Evolutionary conservation across 2,888 invertebrate genomes (phyloP).

Genomic region (Drosophila anomalata): DNA sequence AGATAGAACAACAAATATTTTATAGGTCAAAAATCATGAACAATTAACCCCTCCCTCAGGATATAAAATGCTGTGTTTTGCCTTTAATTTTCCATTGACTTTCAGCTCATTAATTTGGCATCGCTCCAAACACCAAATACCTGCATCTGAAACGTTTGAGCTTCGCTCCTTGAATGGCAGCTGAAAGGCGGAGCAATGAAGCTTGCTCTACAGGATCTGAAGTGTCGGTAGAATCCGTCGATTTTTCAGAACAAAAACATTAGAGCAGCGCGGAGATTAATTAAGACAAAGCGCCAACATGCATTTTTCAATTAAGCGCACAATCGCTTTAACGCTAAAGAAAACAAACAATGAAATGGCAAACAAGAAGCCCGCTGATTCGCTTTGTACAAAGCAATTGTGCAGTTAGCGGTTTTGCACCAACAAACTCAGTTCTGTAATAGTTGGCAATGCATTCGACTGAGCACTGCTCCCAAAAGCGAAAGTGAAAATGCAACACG

Average conservation of each 20-base stretch:
- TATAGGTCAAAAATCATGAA: neutral
- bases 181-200: neutral
- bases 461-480: slow-evolving; percentile 40
- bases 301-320: slow-evolving; percentile 22
- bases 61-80: too few species aligned
- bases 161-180: slow-evolving; percentile 4
- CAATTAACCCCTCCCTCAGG: neutral
- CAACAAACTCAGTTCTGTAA: slow-evolving; percentile 33
- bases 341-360: slow-evolving; percentile 13
- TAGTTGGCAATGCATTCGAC: slow-evolving; percentile 21
- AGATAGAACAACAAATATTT: neutral
- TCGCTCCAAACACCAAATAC: neutral
- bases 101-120: neutral
- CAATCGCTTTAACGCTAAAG: slow-evolving; percentile 7
- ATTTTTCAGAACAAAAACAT: neutral
- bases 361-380: slow-evolving; percentile 11
- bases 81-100: neutral
- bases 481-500: slow-evolving; percentile 74
- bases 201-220: neutral
- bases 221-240: neutral
- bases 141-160: neutral
- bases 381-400: slow-evolving; percentile 17
- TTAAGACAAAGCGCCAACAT: slow-evolving; percentile 21
- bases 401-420: slow-evolving; percentile 20
- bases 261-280: slow-evolving; percentile 2